These are phyloP conservation scores for Teleogryllus occipitalis DNA, from an alignment of 1,140 invertebrate species.

Conservation along the genomic window DNA sequence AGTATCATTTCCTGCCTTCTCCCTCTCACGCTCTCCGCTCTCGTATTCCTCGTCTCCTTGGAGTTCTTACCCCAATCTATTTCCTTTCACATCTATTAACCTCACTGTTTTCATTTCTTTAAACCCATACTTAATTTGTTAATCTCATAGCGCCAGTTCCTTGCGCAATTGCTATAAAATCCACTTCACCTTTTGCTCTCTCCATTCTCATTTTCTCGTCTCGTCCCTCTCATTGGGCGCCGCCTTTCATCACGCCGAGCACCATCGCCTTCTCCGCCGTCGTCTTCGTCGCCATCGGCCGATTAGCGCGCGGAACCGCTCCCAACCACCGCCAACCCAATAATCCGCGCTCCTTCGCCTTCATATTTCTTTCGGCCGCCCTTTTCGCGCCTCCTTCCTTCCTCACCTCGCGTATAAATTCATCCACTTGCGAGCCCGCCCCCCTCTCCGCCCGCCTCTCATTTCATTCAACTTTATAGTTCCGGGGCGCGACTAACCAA, in stretches of 20 bases:
- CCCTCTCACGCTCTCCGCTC: background rate
- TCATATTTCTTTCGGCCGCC: background rate
- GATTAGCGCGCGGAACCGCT: background rate
- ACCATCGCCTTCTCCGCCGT: background rate
- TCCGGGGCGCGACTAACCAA: constrained; percentile 8
- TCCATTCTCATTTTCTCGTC: background rate
- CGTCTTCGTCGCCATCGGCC: background rate
- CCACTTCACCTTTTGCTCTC: background rate
- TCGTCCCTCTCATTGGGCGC: background rate
- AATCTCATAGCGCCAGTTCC: background rate
- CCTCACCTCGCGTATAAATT: background rate
- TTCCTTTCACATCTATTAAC: background rate
- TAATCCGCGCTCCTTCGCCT: background rate
- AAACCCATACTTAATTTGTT: no score
- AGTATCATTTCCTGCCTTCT: background rate
- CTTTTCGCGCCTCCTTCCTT: background rate
- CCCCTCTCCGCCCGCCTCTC: background rate
- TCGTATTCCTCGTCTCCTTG: background rate
- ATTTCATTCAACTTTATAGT: constrained; percentile 18
- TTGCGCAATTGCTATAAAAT: background rate
- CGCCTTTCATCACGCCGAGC: background rate
- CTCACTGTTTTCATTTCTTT: background rate
- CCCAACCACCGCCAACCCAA: background rate
- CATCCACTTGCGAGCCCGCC: background rate
- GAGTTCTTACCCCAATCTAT: background rate